Evolutionary conservation across 2,113 vertebrate species (phyloP), one percentile per base, ranked within the genome.

Genomic region (Trochalopteron elliotii): DNA sequence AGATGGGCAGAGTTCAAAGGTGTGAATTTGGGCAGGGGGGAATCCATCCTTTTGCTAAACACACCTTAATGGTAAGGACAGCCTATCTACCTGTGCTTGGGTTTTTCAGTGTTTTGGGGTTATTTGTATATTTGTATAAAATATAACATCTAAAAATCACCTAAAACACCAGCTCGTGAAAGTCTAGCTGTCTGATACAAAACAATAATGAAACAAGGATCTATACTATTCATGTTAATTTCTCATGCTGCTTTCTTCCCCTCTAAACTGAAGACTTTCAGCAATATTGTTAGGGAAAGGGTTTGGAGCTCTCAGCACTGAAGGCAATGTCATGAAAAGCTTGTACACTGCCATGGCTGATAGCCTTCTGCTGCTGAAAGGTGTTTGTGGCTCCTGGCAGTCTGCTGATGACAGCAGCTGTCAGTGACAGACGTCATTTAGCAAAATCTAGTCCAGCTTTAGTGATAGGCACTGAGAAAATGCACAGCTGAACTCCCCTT

Each of bases 11-110:
- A 65, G 27, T 20, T 76, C 33, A 59, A 47, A 86, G 68, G 19
- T 64, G 42, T 70, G 31, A 68, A 39, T 71, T 87, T 2, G 4
- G 57, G 25, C 53, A 0, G 0, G 6, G 24, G 0, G 16, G 17
- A 71, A 6, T 39, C 12, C 64, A 14, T 78, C 30, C 31, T 74
- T 67, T 79, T 53, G 61, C 57, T 65, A 69, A 93, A 91, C 49
- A 57, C 40, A 39, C 39, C 39, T 68, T 59, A 28, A 27, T 42
- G 56, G 31, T 44, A 60, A 63, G 31, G 44, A 53, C 40, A 83
- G 42, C 49, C 52, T 61, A 31, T 31, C 9, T 65, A 31, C 25
- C 15, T 20, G 3, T 47, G 22, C 65, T 86, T 50, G 44, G 23
- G 4, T 24, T 45, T 93, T 86, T 55, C 42, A 20, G n/a, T 74